A percentile compares a stretch with the other conserved stretches of the same genome.
These are phyloP conservation scores for Mixornis gularis DNA, from an alignment of 2,113 vertebrate genomes.

Conservation along the genomic window DNA sequence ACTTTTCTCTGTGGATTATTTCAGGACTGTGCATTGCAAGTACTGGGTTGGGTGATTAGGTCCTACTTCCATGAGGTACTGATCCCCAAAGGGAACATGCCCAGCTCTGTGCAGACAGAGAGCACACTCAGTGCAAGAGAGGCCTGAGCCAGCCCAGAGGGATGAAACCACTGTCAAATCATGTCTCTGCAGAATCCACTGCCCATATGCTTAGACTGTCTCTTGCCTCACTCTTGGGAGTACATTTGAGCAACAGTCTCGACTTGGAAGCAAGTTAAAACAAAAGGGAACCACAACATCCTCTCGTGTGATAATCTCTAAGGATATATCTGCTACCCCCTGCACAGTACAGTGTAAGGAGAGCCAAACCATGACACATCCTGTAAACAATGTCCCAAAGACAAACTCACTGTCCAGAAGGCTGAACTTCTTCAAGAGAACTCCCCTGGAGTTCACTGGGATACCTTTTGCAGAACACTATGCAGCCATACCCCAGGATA, in stretches of 20 bases:
- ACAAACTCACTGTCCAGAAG: neutral
- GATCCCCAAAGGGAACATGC: neutral
- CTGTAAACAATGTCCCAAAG: neutral
- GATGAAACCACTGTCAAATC: neutral
- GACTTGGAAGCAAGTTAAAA: neutral
- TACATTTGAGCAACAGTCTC: neutral
- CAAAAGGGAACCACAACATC: neutral
- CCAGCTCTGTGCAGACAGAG: neutral
- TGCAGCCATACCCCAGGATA: neutral
- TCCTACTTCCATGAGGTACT: neutral
- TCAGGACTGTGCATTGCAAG: neutral
- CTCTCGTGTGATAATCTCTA: neutral
- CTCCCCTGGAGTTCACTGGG: neutral
- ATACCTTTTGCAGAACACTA: neutral
- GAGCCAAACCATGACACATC: neutral
- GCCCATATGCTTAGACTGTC: neutral
- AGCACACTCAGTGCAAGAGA: accelerated
- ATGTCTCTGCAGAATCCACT: neutral
- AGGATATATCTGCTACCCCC: neutral
- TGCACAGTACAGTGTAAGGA: neutral
- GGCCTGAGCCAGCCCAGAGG: neutral
- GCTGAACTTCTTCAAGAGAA: neutral
- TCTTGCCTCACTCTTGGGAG: neutral
- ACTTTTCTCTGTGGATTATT: neutral
- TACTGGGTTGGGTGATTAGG: neutral